A percentile compares a stretch with the other conserved stretches of the same genome.
phyloP scores from a whole-genome alignment of 2,113 vertebrate species.

The Eudyptes chrysolophus region DNA sequence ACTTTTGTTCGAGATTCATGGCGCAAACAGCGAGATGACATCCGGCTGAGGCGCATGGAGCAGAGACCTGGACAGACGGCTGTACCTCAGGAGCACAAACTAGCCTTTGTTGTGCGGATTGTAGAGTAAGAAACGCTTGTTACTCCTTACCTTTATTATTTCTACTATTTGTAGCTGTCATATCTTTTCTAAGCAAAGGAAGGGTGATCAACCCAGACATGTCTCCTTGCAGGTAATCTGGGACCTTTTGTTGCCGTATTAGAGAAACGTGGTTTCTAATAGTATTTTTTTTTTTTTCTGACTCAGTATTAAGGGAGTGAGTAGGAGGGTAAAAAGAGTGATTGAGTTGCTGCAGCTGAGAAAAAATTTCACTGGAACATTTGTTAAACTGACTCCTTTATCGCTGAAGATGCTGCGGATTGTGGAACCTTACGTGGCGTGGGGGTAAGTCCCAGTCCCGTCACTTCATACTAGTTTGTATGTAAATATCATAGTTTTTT shows the following conservation, averaged over 20 bases:
- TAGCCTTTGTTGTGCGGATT: conserved; percentile 87
- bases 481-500: not conserved
- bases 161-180: rapidly evolving
- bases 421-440: conserved; percentile 91
- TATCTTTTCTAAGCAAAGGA: rapidly evolving
- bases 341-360: conserved; percentile 82
- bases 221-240: not conserved
- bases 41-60: conserved; percentile 74
- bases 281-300: not conserved
- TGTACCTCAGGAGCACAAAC: conserved; percentile 74
- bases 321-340: conserved; percentile 74
- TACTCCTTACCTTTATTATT: not conserved
- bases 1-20: conserved; percentile 83
- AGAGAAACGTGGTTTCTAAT: not conserved
- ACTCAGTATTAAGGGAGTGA: conserved; percentile 86
- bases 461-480: not conserved
- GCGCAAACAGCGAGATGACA: conserved; percentile 76
- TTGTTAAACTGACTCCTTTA: conserved; percentile 82
- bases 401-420: conserved; percentile 80
- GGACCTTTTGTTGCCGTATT: not conserved
- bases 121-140: conserved; percentile 75
- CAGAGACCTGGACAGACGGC: conserved; percentile 65
- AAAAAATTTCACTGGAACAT: conserved; percentile 88
- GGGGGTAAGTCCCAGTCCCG: conserved; percentile 81
- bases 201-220: rapidly evolving